Evolutionary conservation across 2,797 vertebrate species (phyloP), one percentile per base, ranked within the genome.

Genomic region (Gymnodraco acuticeps): DNA sequence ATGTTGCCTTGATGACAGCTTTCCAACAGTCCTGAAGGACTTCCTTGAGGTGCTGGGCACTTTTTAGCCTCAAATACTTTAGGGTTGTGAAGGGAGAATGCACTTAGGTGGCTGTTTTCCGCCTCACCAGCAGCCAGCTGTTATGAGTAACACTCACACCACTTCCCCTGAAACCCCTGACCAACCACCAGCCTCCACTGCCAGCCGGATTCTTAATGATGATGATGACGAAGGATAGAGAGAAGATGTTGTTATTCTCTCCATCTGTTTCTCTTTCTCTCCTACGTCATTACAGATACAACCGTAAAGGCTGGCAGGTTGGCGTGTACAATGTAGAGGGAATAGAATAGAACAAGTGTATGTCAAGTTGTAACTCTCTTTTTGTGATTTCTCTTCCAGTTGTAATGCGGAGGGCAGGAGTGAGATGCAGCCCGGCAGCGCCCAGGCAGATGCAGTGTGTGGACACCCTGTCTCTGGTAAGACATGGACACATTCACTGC

Each of bases 391-490:
- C 47, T 81, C 69, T 66, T 56, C 27, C 81, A 99, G 98, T 82
- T 99, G 98, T 83, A 97, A 97, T 64, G 82, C 91, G 47, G 90
- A 94, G 54, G 96, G 96, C 82, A 92, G 92, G 77, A 90, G 43
- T 1, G 96, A 96, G 88, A 88, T 64, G 0, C 45, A 47, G 53
- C 89, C 92, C 5, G 98, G 97, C 64, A 97, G 91, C 0, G 71
- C 90, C 19, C 86, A 91, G 51, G 92, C 94, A 0, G 96, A 99
- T 43, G 95, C 90, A 19, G 81, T 89, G 76, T 99, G 98, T 73
- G 94, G 93, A 84, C 72, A 66, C 10, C 75, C 38, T 56, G 42
- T 83, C 16, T 52, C 89, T 15, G 86, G 95, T 95, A 88, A 76
- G 23, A 60, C 23, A 3, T 4, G 12, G 33, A 33, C 33, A 48